Evolutionary conservation across 1,140 invertebrate species (phyloP).

Genomic region (Aphis craccivora): DNA sequence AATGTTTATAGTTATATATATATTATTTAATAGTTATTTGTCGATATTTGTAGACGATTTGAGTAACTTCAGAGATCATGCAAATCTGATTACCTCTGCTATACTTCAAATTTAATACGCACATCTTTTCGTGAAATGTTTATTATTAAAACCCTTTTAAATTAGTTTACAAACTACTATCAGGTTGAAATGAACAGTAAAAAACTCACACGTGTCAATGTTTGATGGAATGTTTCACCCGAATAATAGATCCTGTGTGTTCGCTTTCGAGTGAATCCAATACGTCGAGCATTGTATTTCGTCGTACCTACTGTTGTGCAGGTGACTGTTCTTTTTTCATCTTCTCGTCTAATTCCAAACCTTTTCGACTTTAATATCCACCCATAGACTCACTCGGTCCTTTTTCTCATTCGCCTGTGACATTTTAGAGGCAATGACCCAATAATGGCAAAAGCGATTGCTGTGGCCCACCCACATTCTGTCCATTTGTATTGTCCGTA

Average conservation of each 20-base stretch:
- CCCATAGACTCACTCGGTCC: background rate
- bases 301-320: background rate
- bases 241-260: background rate
- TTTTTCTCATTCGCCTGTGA: background rate
- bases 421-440: background rate
- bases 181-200: background rate
- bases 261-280: background rate
- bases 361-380: conserved; percentile 14
- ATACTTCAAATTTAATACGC: background rate
- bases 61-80: background rate
- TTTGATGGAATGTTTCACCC: background rate
- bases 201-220: background rate
- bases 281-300: background rate
- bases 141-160: background rate
- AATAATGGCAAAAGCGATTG: conserved; percentile 4
- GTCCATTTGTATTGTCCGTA: background rate
- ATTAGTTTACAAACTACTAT: background rate
- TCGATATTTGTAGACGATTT: background rate
- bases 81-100: background rate
- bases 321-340: background rate
- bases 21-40: background rate
- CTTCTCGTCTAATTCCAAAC: background rate
- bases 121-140: background rate
- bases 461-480: background rate
- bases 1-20: background rate